These are phyloP conservation scores for Aphelocoma coerulescens DNA, from an alignment of 2,113 vertebrate genomes.

Conservation along the genomic window DNA sequence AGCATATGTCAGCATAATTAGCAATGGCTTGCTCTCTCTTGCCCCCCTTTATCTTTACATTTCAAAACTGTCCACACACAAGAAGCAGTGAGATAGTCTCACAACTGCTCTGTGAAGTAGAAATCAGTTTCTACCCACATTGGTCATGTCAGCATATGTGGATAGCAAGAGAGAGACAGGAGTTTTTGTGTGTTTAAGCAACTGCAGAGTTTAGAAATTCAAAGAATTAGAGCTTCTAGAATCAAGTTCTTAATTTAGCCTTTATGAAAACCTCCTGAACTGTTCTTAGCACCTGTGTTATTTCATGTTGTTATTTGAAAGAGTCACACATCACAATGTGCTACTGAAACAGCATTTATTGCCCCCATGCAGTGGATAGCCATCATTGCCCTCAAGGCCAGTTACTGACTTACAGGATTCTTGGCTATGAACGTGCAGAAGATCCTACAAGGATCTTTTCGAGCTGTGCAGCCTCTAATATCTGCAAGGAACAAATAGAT, in stretches of 20 bases:
- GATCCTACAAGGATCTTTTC: background rate
- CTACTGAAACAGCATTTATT: background rate
- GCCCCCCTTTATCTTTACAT: background rate
- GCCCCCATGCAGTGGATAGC: background rate
- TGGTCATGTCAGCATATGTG: background rate
- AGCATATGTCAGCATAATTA: background rate
- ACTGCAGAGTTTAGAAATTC: background rate
- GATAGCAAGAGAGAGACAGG: background rate
- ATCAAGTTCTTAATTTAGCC: background rate
- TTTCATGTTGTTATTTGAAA: background rate
- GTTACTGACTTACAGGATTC: background rate
- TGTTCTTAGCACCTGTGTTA: background rate
- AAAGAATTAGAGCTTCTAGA: background rate
- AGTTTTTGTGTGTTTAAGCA: background rate
- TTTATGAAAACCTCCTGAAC: background rate
- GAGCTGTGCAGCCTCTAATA: background rate
- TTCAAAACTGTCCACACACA: background rate
- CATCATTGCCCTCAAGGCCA: background rate
- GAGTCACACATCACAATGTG: background rate
- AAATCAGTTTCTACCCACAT: background rate
- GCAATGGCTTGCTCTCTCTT: background rate
- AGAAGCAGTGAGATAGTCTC: background rate
- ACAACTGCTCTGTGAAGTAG: background rate
- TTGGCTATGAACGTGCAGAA: background rate
- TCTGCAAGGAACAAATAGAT: background rate